Evolutionary conservation across 2,888 invertebrate species (phyloP), one percentile per base, ranked within the genome.

Genomic region (Stenchaetothrips biformis): DNA sequence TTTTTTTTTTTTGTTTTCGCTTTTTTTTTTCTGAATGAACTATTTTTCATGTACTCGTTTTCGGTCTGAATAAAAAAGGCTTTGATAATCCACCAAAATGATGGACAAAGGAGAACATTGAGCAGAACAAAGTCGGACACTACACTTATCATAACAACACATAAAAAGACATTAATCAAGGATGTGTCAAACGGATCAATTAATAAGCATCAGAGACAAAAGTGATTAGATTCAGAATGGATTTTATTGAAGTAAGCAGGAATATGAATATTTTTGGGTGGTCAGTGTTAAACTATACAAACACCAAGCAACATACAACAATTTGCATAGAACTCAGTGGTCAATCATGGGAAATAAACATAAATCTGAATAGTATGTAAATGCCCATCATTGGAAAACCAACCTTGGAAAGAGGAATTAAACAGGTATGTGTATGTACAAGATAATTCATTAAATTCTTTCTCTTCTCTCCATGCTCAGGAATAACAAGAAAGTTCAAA

Each of bases 271-370:
- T 74, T 25, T 11, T 74, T 25, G 11, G 21, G 37, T n/a, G 25
- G 25, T 74, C 67, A 74, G 21, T 74, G 67, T 74, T 74, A 74
- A 74, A 74, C 67, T 74, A 74, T 74, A 74, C 67, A 74, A 25
- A 74, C 67, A 74, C 67, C 67, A 74, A 74, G 67, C 67, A 25
- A 25, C 21, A 74, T 74, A 74, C 25, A 18, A 25, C 67, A 74
- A 25, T 74, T 25, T 74, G 67, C 21, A 74, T 74, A 74, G 25
- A 11, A 74, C 67, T 74, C 67, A n/a, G n/a, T n/a, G n/a, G n/a
- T n/a, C n/a, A n/a, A n/a, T n/a, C n/a, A n/a, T 74, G 67, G 67
- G 11, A 21, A 25, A 74, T 74, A 21, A 25, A 74, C 67, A 74
- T 74, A n/a, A 74, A 74, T 74, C 25, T 74, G 25, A 25, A 74